phyloP scores from a whole-genome alignment of 2,888 invertebrate species.

The Eilema griseolum region DNA sequence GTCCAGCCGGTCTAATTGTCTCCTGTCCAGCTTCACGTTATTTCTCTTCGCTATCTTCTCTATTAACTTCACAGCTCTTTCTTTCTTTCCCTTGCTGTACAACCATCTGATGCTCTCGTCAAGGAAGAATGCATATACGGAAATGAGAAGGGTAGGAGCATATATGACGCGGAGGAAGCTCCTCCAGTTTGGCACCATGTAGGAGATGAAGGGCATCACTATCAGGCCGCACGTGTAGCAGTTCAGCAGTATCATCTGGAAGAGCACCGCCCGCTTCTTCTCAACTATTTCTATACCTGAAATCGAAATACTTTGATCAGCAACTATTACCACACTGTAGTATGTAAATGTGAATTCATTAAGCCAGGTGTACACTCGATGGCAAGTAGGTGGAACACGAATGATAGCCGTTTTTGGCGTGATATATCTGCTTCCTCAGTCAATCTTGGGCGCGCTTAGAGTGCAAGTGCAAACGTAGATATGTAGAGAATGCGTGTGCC shows the following conservation, averaged over 20 bases:
- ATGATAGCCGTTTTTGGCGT: not conserved
- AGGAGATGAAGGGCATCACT: slow-evolving; percentile 78
- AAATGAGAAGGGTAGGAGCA: slow-evolving; percentile 75
- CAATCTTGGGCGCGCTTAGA: not conserved
- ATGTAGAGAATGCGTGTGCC: too few species aligned
- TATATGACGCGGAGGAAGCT: slow-evolving; percentile 78
- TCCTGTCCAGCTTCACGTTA: slow-evolving; percentile 65
- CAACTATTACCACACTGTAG: not conserved
- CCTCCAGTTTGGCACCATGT: slow-evolving; percentile 81
- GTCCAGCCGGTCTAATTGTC: slow-evolving; percentile 66
- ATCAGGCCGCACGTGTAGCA: slow-evolving; percentile 78
- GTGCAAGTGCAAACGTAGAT: not conserved
- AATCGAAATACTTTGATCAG: slow-evolving; percentile 8
- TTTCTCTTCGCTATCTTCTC: slow-evolving; percentile 77
- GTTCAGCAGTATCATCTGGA: slow-evolving; percentile 80
- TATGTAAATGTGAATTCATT: not conserved
- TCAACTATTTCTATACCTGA: slow-evolving; percentile 81
- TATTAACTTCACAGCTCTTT: slow-evolving; percentile 68
- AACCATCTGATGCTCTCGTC: slow-evolving; percentile 83
- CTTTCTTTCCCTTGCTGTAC: slow-evolving; percentile 76
- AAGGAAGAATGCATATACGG: slow-evolving; percentile 75
- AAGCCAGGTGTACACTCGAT: not conserved
- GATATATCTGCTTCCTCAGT: not conserved
- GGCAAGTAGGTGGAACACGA: not conserved
- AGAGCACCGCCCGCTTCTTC: slow-evolving; percentile 74